Evolutionary conservation across 1,140 invertebrate genomes (phyloP), one percentile per base, ranked within the genome.

Genomic region (Anoplophora glabripennis): DNA sequence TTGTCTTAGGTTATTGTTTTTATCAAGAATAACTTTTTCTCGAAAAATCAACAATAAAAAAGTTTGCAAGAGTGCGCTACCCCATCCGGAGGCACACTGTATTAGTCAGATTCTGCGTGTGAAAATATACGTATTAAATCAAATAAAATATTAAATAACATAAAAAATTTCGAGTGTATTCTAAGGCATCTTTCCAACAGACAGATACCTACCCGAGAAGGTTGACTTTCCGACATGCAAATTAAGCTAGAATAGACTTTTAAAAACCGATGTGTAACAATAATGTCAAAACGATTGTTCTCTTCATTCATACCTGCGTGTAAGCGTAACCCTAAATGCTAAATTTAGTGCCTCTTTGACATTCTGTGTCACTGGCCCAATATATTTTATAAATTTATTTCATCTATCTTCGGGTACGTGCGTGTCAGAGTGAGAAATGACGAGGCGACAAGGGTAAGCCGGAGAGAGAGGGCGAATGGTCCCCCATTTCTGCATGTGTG

Each of bases 231-330:
- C 46, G 42, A 36, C 36, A 61, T 61, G 59, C 53, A 61, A 61
- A 61, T 61, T 34, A 49, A 17, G 10, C 21, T 35, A 37, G 47
- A 51, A 61, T 56, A 56, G 44, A 55, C 42, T 49, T 61, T 61
- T 61, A 61, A 61, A 61, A 61, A 56, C 53, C 59, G 47, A 61
- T 61, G 45, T 61, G 59, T 61, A 56, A 61, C 53, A 55, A 61
- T 61, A 56, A 56, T 61, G 59, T 61, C 59, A 56, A 11, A 11
- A n/a, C 4, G 14, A 59, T 59, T 59, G 57, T 59, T 59, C 35
- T 47, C 41, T 49, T 15, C 35, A 34, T 49, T 28, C 47, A 37
- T 49, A 49, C 47, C 35, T 49, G 49, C 36, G 33, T 46, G 34
- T 58, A 40, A 28, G 21, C 34, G 18, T 53, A 54, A 53, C 58